Evolutionary conservation across 2,888 invertebrate genomes (phyloP), one percentile per base, ranked within the genome.

Genomic region (Acanthoscelides obtectus): DNA sequence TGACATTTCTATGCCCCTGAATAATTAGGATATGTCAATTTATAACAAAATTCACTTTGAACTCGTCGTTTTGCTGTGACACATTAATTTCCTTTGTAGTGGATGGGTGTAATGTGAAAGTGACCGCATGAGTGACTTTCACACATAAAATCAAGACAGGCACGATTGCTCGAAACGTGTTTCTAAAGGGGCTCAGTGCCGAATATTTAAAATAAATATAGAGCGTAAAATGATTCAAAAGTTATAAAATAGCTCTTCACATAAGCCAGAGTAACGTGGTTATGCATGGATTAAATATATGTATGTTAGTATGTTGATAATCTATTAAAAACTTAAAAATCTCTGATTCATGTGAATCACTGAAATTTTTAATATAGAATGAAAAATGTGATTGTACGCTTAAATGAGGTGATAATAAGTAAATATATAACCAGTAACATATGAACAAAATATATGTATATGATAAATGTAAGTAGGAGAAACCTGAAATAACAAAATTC

Each of bases 141-240:
- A 77, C 76, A 76, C 75, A 74, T 72, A 66, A 66, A 21, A 66
- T 81, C 80, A 82, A 83, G 83, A 85, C 84, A 84, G 83, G 84
- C 84, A 85, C 84, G 85, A 85, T 84, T 82, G 85, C 85, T 85
- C 85, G 82, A 85, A 85, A 84, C 84, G 83, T 85, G 83, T 84
- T 83, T 82, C 81, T 81, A 80, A 79, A 78, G 80, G 81, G 84
- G 84, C 84, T 83, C 84, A 83, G 80, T 82, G 82, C 84, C 84
- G 83, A 83, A 81, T 83, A 78, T 81, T 75, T 79, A 83, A 81
- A 84, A 84, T 83, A 83, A 75, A 82, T 83, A 84, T 83, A 83
- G 83, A 84, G 83, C 82, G 79, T 81, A 77, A 78, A 74, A 66
- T 69, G 70, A 70, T 75, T 72, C 25, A 17, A 17, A 66, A 66